These are phyloP conservation scores for Alethe castanea DNA, from an alignment of 2,113 vertebrate species.

Conservation along the genomic window DNA sequence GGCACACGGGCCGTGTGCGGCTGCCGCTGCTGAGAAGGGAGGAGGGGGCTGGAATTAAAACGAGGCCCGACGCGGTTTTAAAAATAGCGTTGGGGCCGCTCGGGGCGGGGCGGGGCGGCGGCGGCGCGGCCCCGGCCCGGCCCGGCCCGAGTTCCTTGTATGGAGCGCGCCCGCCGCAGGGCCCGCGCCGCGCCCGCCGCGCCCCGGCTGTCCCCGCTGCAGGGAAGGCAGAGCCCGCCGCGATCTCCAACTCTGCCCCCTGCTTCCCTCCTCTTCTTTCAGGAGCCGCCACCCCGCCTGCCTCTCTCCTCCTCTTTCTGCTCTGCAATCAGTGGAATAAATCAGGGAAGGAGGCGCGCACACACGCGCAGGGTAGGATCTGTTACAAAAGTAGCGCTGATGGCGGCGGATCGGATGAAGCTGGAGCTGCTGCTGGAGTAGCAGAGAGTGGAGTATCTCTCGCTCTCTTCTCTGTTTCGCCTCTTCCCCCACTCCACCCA, in stretches of 20 bases:
- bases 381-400: conserved; percentile 80
- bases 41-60: not conserved
- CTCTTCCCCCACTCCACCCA: conserved; percentile 41
- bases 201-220: not conserved
- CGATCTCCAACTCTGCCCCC: not conserved
- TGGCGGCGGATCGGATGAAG: conserved; percentile 81
- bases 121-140: not conserved
- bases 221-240: not conserved
- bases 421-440: conserved; percentile 70
- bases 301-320: conserved; percentile 24
- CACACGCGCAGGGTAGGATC: conserved; percentile 51
- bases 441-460: conserved; percentile 1
- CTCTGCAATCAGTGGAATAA: conserved; percentile 65
- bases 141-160: conserved; percentile 25
- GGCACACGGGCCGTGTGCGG: not conserved
- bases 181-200: not conserved
- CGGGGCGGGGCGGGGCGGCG: not conserved
- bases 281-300: conserved; percentile 16
- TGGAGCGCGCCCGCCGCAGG: not conserved
- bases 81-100: not conserved
- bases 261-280: not conserved
- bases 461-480: not conserved
- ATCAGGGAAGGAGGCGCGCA: conserved; percentile 57
- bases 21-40: not conserved
- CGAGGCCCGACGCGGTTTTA: not conserved